Percentiles rank a stretch among this genome's conserved stretches.
These are phyloP conservation scores for Turritopsis dohrnii DNA, from an alignment of 30 jellyfish, hydroid and myxozoan genomes.

Conservation along the genomic window DNA sequence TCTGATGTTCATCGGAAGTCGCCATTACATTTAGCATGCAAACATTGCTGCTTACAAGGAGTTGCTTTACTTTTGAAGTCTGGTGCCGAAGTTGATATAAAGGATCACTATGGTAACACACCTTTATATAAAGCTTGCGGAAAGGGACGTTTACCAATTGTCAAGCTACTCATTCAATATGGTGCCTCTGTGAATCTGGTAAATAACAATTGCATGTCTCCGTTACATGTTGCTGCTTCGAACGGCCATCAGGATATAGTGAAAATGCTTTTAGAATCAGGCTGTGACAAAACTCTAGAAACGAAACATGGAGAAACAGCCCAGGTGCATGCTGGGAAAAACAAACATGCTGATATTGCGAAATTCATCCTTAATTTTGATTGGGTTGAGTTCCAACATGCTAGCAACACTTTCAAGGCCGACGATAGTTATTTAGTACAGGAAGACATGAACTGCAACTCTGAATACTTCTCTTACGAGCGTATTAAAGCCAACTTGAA, in stretches of 20 bases:
- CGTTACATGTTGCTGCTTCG: slow-evolving; percentile 9
- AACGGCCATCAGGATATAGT: background rate
- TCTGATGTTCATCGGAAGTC: slow-evolving; percentile 42
- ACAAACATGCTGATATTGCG: slow-evolving; percentile 2
- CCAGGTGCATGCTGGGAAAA: background rate
- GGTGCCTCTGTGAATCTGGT: background rate
- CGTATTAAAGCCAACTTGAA: background rate
- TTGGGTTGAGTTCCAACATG: background rate
- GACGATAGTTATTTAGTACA: background rate
- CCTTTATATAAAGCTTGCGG: slow-evolving; percentile 64
- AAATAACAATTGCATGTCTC: background rate
- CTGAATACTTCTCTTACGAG: background rate
- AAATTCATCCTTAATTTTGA: background rate
- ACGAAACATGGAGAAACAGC: slow-evolving; percentile 7
- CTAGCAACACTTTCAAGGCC: background rate
- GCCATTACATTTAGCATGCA: slow-evolving; percentile 76
- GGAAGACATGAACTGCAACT: background rate
- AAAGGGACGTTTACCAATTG: slow-evolving; percentile 65
- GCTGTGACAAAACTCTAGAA: background rate
- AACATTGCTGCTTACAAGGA: slow-evolving; percentile 57
- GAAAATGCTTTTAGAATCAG: background rate
- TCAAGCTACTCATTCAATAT: slow-evolving; percentile 49
- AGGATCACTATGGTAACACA: slow-evolving; percentile 53
- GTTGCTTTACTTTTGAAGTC: slow-evolving; percentile 45
- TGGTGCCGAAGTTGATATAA: slow-evolving; percentile 59